These are phyloP conservation scores for Bombus superbus DNA, from an alignment of 1,140 invertebrate genomes.

Conservation along the genomic window DNA sequence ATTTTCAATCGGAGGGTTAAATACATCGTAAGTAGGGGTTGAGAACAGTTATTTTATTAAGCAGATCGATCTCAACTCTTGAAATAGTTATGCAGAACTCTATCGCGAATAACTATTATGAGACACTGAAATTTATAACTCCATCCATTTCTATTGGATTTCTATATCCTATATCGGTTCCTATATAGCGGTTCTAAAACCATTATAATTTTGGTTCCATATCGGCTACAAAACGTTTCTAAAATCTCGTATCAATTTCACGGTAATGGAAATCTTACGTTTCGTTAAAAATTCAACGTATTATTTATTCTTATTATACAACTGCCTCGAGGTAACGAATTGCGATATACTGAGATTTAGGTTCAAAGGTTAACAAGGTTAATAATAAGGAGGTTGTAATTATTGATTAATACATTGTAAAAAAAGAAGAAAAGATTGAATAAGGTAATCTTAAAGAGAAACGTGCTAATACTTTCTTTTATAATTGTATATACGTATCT, in stretches of 20 bases:
- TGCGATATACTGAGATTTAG: neutral
- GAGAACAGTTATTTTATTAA: no score
- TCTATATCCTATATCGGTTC: neutral
- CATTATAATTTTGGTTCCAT: no score
- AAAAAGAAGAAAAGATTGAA: neutral
- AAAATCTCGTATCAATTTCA: neutral
- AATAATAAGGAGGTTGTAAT: no score
- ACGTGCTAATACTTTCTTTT: neutral
- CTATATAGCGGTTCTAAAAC: no score
- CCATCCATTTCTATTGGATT: neutral
- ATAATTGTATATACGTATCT: no score
- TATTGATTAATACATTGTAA: no score
- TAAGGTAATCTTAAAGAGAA: neutral
- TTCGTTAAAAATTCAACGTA: no score
- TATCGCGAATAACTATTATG: neutral
- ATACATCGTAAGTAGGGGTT: neutral
- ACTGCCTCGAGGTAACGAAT: neutral
- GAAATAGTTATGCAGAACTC: neutral
- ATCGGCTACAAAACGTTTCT: no score
- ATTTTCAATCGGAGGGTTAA: neutral
- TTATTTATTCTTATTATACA: neutral
- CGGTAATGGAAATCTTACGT: no score
- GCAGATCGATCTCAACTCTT: neutral
- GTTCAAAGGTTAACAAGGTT: neutral
- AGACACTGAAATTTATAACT: neutral